These are phyloP conservation scores for Sternotherus odoratus DNA, from an alignment of 2,797 vertebrate species.

Conservation along the genomic window DNA sequence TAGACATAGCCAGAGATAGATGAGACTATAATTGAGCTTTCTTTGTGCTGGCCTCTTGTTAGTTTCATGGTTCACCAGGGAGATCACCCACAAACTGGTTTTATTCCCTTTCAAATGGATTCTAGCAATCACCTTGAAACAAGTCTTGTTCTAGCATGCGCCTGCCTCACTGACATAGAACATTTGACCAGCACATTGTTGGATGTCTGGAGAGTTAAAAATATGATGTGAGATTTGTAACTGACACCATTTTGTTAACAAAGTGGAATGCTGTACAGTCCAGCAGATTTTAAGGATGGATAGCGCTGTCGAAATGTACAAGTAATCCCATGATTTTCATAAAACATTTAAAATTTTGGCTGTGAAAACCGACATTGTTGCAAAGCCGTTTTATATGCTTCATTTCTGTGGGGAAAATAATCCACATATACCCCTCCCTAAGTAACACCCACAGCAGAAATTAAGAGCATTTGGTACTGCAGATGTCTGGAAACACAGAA, in stretches of 20 bases:
- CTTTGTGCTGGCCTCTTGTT: neutral
- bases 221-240: rapidly evolving
- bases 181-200: neutral
- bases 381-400: neutral
- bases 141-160: neutral
- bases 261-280: neutral
- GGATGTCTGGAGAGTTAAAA: neutral
- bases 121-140: neutral
- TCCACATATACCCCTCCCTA: neutral
- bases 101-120: neutral
- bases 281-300: neutral
- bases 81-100: neutral
- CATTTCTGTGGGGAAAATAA: neutral
- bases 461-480: neutral
- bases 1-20: neutral
- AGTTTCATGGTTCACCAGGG: neutral
- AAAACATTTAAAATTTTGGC: neutral
- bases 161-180: neutral
- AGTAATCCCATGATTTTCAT: neutral
- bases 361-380: rapidly evolving
- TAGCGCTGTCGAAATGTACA: neutral
- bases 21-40: neutral
- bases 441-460: neutral
- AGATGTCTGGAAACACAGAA: neutral
- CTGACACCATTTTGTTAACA: neutral